These are phyloP conservation scores for Platyura marginata DNA, from an alignment of 1,140 invertebrate species.

Conservation along the genomic window DNA sequence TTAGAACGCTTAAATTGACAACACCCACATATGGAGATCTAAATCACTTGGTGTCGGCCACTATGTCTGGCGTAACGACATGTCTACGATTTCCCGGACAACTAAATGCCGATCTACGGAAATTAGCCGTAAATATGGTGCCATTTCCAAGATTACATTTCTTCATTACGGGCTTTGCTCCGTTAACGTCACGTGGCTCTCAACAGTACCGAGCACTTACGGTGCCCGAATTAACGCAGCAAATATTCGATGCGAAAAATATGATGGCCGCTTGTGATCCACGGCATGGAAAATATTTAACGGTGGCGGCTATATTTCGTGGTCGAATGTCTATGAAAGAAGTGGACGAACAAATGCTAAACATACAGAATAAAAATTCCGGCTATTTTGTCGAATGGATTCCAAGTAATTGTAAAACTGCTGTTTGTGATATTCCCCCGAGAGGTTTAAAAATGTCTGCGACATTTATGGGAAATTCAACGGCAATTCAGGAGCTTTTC, in stretches of 20 bases:
- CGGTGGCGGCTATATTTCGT: constrained; percentile 55
- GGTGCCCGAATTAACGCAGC: constrained; percentile 52
- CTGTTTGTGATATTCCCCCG: constrained; percentile 54
- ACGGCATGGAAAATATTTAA: constrained; percentile 48
- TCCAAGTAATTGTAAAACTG: constrained; percentile 55
- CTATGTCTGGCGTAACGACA: constrained; percentile 1
- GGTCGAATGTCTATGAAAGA: constrained; percentile 55
- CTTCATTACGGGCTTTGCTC: constrained; percentile 67
- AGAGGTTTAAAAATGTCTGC: constrained; percentile 51
- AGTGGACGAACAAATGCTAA: constrained; percentile 51
- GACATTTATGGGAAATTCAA: constrained; percentile 52
- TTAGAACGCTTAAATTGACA: constrained; percentile 71
- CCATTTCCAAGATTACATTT: constrained; percentile 67
- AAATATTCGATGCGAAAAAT: no score
- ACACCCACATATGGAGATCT: constrained; percentile 77
- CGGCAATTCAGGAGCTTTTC: constrained; percentile 50
- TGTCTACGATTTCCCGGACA: constrained; percentile 58
- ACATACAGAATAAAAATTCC: constrained; percentile 69
- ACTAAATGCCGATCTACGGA: constrained; percentile 68
- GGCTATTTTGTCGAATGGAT: constrained; percentile 74
- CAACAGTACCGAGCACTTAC: constrained; percentile 54
- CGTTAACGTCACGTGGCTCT: constrained; percentile 43
- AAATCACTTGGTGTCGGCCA: constrained; percentile 63
- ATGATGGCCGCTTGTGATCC: constrained; percentile 57
- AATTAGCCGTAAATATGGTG: constrained; percentile 81